These are phyloP conservation scores for Brachyptera risi DNA, from an alignment of 2,888 invertebrate genomes.

Conservation along the genomic window DNA sequence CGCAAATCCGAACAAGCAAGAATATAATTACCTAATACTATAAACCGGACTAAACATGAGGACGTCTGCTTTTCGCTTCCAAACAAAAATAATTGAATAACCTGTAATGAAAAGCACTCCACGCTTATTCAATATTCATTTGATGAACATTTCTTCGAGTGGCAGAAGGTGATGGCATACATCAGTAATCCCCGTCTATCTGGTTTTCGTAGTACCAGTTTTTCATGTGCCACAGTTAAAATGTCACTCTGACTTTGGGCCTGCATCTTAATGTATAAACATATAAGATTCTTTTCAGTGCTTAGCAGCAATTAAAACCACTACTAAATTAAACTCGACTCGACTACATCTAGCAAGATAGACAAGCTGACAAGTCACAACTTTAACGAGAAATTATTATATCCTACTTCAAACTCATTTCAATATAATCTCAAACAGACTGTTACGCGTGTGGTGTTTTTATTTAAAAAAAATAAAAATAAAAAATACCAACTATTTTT, in stretches of 20 bases:
- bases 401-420: background rate
- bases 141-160: too few relatives aligned
- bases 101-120: too few relatives aligned
- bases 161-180: too few relatives aligned
- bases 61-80: too few relatives aligned
- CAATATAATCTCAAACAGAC: background rate
- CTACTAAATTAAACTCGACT: background rate
- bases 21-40: too few relatives aligned
- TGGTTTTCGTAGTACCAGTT: background rate
- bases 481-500: background rate
- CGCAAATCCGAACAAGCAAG: too few relatives aligned
- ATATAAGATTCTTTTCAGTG: background rate
- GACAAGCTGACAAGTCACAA: background rate
- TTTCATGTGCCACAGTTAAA: background rate
- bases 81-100: too few relatives aligned
- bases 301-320: slow-evolving; percentile 13
- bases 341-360: background rate
- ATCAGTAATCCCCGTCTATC: too few relatives aligned
- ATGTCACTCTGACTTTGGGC: background rate
- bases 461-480: too few relatives aligned
- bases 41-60: too few relatives aligned
- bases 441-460: too few relatives aligned
- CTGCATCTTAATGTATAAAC: background rate
- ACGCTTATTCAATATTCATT: too few relatives aligned
- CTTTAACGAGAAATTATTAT: background rate